Conservation (phyloP, 2,797 vertebrate genomes). For the Myotis daubentonii region DNA sequence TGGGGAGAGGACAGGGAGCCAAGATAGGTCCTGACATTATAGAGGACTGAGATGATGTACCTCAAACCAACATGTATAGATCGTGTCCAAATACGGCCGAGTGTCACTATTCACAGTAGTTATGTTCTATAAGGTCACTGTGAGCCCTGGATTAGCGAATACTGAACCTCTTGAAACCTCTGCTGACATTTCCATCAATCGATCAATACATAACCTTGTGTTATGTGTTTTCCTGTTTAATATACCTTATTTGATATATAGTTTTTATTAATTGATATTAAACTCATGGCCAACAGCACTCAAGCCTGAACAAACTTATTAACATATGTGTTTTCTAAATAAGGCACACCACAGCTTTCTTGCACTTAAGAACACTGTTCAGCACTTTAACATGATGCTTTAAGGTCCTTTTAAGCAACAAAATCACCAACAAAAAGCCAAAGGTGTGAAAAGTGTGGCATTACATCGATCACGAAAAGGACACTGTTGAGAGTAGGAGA, state of each 20-base stretch:
- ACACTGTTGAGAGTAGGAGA: background rate
- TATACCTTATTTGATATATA: background rate
- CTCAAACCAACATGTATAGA: background rate
- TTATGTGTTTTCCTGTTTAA: constrained; percentile 27
- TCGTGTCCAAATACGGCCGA: background rate
- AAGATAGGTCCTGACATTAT: background rate
- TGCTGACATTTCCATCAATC: background rate
- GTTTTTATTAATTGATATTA: background rate
- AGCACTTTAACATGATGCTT: background rate
- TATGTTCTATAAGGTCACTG: background rate
- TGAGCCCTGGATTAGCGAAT: background rate
- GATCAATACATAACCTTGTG: background rate
- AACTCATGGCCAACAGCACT: background rate
- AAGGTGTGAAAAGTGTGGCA: background rate
- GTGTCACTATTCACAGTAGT: background rate
- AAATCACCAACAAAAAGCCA: background rate
- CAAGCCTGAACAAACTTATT: background rate
- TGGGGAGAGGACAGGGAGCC: background rate
- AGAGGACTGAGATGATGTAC: background rate
- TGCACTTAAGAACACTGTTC: background rate
- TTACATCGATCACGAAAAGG: background rate
- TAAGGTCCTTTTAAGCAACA: background rate
- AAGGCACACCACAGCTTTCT: background rate
- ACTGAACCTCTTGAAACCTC: background rate
- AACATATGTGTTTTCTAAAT: background rate